These are phyloP conservation scores for Phoenicopterus ruber DNA, from an alignment of 2,113 vertebrate genomes.

Conservation along the genomic window DNA sequence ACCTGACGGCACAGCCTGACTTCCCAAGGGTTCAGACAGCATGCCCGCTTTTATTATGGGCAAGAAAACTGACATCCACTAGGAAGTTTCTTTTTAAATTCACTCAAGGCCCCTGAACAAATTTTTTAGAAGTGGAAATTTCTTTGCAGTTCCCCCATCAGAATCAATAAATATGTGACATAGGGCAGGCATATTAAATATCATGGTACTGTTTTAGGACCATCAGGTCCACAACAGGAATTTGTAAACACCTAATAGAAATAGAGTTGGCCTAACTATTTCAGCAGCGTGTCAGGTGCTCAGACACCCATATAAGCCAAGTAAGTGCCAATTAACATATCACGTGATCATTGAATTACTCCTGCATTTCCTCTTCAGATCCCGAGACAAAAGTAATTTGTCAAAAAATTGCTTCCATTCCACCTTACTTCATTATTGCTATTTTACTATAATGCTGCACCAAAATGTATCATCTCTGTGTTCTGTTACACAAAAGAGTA, in stretches of 20 bases:
- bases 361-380: neutral
- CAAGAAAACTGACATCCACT: neutral
- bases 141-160: neutral
- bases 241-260: neutral
- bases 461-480: neutral
- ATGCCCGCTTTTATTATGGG: neutral
- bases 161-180: neutral
- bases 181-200: neutral
- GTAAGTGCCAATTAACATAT: neutral
- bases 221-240: neutral
- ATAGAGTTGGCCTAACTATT: neutral
- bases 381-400: neutral
- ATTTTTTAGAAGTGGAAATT: neutral
- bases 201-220: neutral
- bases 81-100: neutral
- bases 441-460: neutral
- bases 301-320: neutral
- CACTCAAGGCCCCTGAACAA: neutral
- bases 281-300: neutral
- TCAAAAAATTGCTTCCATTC: neutral
- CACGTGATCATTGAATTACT: neutral
- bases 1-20: neutral
- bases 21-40: neutral
- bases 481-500: neutral
- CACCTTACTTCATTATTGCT: neutral